A percentile compares a stretch with the other conserved stretches of the same genome.
These are phyloP conservation scores for Scolopax mira DNA, from an alignment of 2,113 vertebrate species.

Conservation along the genomic window DNA sequence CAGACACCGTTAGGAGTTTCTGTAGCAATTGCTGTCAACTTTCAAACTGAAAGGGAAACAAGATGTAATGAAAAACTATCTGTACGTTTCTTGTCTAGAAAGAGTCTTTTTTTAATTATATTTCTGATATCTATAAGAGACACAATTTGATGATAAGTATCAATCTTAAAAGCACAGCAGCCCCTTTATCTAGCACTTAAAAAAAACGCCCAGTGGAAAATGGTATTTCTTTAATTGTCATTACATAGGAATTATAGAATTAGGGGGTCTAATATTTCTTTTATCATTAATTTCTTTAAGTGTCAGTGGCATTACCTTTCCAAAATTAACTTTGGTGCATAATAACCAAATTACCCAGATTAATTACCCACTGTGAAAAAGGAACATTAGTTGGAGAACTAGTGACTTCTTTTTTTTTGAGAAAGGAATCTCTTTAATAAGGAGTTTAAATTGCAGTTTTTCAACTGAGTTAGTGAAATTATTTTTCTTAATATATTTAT, in stretches of 20 bases:
- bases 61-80: not conserved
- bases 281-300: constrained; percentile 60
- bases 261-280: constrained; percentile 29
- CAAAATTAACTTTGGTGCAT: constrained; percentile 49
- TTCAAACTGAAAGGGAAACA: not conserved
- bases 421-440: constrained; percentile 1
- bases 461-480: not conserved
- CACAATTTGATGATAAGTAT: constrained; percentile 15
- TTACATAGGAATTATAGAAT: constrained; percentile 55
- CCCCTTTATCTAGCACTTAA: constrained; percentile 31
- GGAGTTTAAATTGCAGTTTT: not conserved
- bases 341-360: not conserved
- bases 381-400: not conserved
- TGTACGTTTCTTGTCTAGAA: constrained; percentile 25
- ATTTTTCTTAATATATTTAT: not conserved
- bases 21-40: not conserved
- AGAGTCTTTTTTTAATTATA: constrained; percentile 63
- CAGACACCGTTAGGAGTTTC: not conserved
- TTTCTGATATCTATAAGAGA: constrained; percentile 55
- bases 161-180: constrained; percentile 53
- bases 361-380: constrained; percentile 22
- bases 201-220: constrained; percentile 34
- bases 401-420: constrained; percentile 7
- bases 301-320: constrained; percentile 47
- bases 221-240: constrained; percentile 53